Evolutionary conservation across 2,888 invertebrate genomes (phyloP).

Genomic region (Pandemis corylana): DNA sequence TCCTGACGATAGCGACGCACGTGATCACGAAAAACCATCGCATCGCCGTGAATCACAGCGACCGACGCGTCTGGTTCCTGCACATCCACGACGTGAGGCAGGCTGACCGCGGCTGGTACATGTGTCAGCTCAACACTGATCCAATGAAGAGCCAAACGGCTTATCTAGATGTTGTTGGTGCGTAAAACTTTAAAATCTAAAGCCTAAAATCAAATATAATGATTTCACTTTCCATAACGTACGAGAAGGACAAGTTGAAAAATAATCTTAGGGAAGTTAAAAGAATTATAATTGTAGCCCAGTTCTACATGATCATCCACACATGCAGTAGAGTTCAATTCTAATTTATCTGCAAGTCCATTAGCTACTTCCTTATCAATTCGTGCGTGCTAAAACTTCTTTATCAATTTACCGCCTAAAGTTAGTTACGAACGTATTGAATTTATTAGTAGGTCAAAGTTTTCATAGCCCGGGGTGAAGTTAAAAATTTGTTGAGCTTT

Average conservation of each 20-base stretch:
- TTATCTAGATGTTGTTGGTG: constrained; percentile 94
- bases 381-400: constrained; percentile 17
- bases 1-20: constrained; percentile 94
- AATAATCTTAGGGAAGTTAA: no score
- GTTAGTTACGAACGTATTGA: constrained; percentile 7
- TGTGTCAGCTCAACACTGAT: constrained; percentile 97
- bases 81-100: constrained; percentile 94
- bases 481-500: constrained; percentile 20
- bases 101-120: constrained; percentile 95
- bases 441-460: constrained; percentile 24
- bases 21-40: constrained; percentile 96
- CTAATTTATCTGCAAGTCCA: constrained; percentile 2
- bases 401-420: constrained; percentile 13
- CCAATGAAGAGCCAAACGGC: constrained; percentile 97
- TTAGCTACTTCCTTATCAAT: constrained; percentile 1
- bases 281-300: background rate
- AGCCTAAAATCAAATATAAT: background rate
- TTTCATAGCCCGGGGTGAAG: constrained; percentile 4
- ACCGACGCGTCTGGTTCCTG: constrained; percentile 93
- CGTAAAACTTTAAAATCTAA: constrained; percentile 57
- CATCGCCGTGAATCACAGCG: constrained; percentile 93
- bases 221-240: no score
- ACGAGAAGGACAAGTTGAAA: no score
- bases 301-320: background rate
- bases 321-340: constrained; percentile 1